Base-by-base conservation (phyloP, 2,797 vertebrate genomes). In the Paratrypauchen microcephalus region DNA sequence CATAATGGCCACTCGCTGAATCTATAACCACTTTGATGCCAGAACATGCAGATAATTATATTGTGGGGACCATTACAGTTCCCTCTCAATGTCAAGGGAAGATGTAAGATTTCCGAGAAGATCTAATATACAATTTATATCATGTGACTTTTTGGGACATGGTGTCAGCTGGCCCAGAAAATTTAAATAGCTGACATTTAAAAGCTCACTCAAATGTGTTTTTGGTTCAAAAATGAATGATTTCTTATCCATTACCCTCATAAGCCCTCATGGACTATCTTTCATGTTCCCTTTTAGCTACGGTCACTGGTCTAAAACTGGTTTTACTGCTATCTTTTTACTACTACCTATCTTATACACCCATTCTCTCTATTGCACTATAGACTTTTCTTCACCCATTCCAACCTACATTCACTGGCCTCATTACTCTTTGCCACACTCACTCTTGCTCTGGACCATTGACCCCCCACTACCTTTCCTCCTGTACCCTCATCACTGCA, bases 21-120 rank as follows among this genome's bases (percentile, higher is more conserved):
- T 73, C 52, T 68, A 66, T 39, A 67, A 69, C 28, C 32, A 67
- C 39, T 70, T 60, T 26, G 11, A 65, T n/a, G n/a, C 70, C 19
- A 39, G 48, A 23, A 70, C 50, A 45, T 47, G 21, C 39, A 63
- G 61, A 56, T 65, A 39, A 57, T 80, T 61, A 71, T 32, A 67
- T 69, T 21, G n/a, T 9, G 15, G 5, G 21, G 23, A 57, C 66
- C 58, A 57, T 78, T 24, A 70, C 59, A 47, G 21, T 69, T 63
- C 76, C 12, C 61, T 66, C 16, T 71, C 26, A 26, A 39, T 68
- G 6, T 6, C 23, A 41, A n/a, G 21, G 13, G 12, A 47, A 39
- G 32, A 45, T 47, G 41, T 64, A 47, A 48, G 15, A 63, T 63
- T 63, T 63, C 61, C 32, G 1, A 7, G 8, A 30, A 61, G 59